phyloP scores from a whole-genome alignment of 2,113 vertebrate genomes.

The Prietella phreatophila region DNA sequence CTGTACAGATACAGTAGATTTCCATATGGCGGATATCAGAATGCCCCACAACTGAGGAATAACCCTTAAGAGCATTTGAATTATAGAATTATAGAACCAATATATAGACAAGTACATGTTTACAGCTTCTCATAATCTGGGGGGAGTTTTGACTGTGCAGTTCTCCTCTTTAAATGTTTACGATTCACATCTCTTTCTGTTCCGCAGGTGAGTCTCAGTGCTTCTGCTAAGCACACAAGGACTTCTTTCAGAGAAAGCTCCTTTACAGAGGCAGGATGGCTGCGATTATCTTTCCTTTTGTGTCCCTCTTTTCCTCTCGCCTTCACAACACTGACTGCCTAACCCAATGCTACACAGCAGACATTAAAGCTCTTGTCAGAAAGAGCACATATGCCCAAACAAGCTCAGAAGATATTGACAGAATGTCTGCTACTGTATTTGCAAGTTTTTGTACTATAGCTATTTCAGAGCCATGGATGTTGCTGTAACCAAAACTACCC shows the following conservation, averaged over 20 bases:
- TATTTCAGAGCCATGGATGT: background rate
- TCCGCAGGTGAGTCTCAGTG: constrained; percentile 48
- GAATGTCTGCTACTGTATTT: background rate
- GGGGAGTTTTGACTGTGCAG: constrained; percentile 34
- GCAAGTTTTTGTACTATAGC: background rate
- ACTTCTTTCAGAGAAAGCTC: constrained; percentile 50
- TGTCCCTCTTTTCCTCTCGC: constrained; percentile 25
- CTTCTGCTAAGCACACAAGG: constrained; percentile 52
- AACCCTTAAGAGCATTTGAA: background rate
- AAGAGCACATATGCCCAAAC: constrained; percentile 3
- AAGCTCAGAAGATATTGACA: constrained; percentile 7
- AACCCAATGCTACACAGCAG: constrained; percentile 12
- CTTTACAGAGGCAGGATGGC: constrained; percentile 47
- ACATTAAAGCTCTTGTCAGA: constrained; percentile 16
- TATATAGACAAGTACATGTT: constrained; percentile 2
- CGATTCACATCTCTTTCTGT: constrained; percentile 43
- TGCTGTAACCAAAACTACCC: background rate
- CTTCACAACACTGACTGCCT: constrained; percentile 26
- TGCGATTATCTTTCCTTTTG: constrained; percentile 54
- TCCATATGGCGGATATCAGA: background rate
- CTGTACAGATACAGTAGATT: background rate
- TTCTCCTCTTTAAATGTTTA: constrained; percentile 38
- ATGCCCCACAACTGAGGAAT: background rate
- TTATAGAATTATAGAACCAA: constrained; percentile 21
- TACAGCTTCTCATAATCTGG: constrained; percentile 7